Conservation (phyloP, 2,113 vertebrate species). For the Penelope pileata region DNA sequence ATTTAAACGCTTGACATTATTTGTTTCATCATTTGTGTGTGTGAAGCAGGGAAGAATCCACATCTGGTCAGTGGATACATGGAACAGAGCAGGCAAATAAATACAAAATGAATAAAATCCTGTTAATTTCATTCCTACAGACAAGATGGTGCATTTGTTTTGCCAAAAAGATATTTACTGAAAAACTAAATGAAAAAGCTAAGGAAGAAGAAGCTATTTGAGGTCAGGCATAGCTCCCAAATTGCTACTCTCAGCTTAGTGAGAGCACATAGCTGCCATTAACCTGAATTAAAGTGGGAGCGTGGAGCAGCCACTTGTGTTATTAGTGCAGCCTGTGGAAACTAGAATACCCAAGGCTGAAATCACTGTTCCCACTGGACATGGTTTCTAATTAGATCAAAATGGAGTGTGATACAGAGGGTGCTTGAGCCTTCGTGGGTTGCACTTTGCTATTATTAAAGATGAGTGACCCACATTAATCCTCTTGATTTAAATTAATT, state of each 20-base stretch:
- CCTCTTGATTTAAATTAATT: neutral
- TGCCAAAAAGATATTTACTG: neutral
- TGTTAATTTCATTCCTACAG: neutral
- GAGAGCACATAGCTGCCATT: neutral
- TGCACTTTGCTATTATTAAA: neutral
- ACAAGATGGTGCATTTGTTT: neutral
- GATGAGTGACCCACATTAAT: constrained; percentile 31
- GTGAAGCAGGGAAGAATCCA: neutral
- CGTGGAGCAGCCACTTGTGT: neutral
- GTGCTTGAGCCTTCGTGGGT: neutral
- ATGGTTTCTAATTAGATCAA: neutral
- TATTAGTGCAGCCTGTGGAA: neutral
- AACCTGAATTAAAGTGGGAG: constrained; percentile 28
- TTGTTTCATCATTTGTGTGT: neutral
- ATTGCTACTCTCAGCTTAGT: accelerated
- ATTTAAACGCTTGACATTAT: neutral
- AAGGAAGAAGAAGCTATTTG: neutral
- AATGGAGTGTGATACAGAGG: neutral
- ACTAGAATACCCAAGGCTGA: neutral
- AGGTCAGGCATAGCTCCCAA: neutral
- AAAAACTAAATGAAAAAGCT: neutral
- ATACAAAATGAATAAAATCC: neutral
- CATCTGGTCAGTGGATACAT: neutral
- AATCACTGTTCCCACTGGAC: neutral
- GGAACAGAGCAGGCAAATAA: neutral